Base-by-base conservation (phyloP, 1,140 invertebrate species). In the Xylocopa sonorina region DNA sequence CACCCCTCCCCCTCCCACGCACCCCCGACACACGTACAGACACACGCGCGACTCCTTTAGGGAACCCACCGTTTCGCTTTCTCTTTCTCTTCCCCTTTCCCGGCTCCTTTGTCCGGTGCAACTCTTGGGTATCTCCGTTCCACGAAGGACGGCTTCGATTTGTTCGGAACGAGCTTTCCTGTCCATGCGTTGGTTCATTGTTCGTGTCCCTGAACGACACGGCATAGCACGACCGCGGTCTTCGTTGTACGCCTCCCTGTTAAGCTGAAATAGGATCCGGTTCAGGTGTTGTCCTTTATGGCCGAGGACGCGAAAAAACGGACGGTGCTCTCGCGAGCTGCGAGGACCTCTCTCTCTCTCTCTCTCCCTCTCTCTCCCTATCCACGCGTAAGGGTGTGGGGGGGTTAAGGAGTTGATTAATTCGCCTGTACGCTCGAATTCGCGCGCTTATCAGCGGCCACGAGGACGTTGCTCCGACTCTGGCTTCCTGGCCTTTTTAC, bases 151-250 rank as follows among this genome's bases (percentile, higher is more conserved):
- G 51, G 48, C 50, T 73, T 84, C 78, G 79, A 81, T 81, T 81
- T 75, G 71, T 75, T 72, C 78, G 78, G 64, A 74, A 73, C 79
- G 78, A 84, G 76, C 51, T 79, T 69, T 74, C 58, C 83, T 79
- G 72, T 75, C 79, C 64, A 66, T 85, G 48, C 69, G 76, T n/a
- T 85, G 53, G 69, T 55, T 74, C 84, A 62, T 79, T 84, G 84
- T 86, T 82, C 80, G 80, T 67, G 79, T 86, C 66, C 77, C 74
- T 62, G 68, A 57, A 77, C 75, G 83, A 85, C 84, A 74, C 53
- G 58, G 74, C 84, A 74, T 46, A 50, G 74, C 83, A 81, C 84
- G 79, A 67, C 73, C 69, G 79, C 63, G 81, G 38, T 80, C 78
- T 67, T 80, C 78, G 78, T 76, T 75, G 53, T 66, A 75, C 51